Evolutionary conservation across 2,888 invertebrate genomes (phyloP), one percentile per base, ranked within the genome.

Genomic region (Poecilus cupreus): DNA sequence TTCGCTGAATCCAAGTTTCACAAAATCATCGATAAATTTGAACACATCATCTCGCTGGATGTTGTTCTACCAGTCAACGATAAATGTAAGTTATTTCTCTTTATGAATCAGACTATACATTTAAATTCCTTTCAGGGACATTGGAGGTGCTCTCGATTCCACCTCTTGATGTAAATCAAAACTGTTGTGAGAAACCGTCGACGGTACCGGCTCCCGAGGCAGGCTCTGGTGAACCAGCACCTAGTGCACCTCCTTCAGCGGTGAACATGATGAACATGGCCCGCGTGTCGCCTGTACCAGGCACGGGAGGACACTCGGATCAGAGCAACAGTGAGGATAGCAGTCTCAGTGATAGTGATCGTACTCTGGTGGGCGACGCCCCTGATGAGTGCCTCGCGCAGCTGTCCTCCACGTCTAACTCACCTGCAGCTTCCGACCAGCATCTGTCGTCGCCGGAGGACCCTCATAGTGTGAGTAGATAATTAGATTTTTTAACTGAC

Each of bases 241-340:
- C 81, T n/a, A 18, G 49, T 16, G n/a, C n/a, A n/a, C 24, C 57
- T 1, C 80, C 74, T 4, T 20, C 18, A 22, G 11, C 43, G 16
- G 84, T 86, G 3, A 88, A 88, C 1, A 88, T 88, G 1, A 88
- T 87, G 80, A 87, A 87, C 0, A 87, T 85, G 24, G 82, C 75
- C 1, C 32, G 60, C 8, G 82, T 70, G 10, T 83, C 84, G 20
- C 83, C 85, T 75, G 78, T 77, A 84, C 60, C 83, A 82, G 80
- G 83, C 57, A n/a, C 10, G 81, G 81, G 54, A 57, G 86, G 85
- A 16, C 87, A 87, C 85, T 86, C 88, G 81, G 92, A 93, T 87
- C 94, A 94, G 85, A 94, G 94, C 86, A 93, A 94, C 85, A 94
- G 94, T 84, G 94, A 95, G 87, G 94, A 95, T 85, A 94, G 94